These are phyloP conservation scores for Urocolius indicus DNA, from an alignment of 2,113 vertebrate genomes.

Conservation along the genomic window DNA sequence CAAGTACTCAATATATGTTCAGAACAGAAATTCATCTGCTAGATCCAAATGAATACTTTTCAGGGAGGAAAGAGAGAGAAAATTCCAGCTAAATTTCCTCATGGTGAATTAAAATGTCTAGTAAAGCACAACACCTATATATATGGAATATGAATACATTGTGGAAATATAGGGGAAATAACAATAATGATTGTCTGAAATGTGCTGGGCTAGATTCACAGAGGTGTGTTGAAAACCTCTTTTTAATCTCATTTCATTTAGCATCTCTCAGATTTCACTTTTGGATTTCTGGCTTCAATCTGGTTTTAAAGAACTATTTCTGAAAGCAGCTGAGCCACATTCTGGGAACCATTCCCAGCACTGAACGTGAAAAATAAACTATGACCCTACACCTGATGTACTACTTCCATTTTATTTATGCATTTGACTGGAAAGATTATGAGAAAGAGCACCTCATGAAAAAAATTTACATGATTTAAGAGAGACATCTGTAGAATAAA, in stretches of 20 bases:
- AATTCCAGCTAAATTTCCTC: neutral
- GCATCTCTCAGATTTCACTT: conserved; percentile 12
- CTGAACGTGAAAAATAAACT: conserved; percentile 31
- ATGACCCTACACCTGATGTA: neutral
- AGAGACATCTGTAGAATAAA: neutral
- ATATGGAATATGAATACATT: neutral
- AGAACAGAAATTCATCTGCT: neutral
- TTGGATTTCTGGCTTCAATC: neutral
- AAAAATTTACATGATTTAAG: neutral
- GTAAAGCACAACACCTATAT: neutral
- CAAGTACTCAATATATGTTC: neutral
- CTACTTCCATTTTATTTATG: conserved; percentile 20
- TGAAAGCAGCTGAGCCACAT: neutral
- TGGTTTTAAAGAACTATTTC: conserved; percentile 38
- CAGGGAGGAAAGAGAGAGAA: neutral
- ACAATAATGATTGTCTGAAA: neutral
- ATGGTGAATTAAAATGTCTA: neutral
- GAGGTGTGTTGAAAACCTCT: neutral
- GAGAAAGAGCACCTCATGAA: neutral
- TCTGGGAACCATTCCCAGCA: conserved; percentile 36
- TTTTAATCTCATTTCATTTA: neutral
- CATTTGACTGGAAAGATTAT: neutral
- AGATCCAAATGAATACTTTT: neutral
- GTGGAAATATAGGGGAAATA: neutral
- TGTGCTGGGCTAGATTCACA: neutral